phyloP scores from a whole-genome alignment of 2,797 vertebrate genomes.

The Coluber constrictor region DNA sequence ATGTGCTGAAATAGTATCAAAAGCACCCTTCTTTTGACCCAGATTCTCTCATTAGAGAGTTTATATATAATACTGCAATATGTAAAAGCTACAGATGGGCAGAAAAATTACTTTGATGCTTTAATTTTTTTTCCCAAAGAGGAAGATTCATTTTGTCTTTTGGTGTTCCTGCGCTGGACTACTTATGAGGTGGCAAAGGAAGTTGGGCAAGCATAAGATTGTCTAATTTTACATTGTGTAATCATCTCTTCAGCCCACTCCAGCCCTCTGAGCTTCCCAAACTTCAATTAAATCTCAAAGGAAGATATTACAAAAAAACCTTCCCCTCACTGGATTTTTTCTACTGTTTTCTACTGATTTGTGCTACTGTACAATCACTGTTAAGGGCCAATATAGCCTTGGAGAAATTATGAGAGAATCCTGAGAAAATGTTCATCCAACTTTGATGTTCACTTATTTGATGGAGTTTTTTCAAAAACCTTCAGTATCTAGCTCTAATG shows the following conservation, averaged over 20 bases:
- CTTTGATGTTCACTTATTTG: neutral
- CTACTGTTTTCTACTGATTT: too few relatives aligned
- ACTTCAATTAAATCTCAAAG: neutral
- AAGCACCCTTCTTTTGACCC: neutral
- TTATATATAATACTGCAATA: neutral
- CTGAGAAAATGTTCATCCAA: neutral
- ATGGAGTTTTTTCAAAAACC: neutral
- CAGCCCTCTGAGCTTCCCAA: neutral
- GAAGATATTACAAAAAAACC: neutral
- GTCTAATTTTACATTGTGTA: neutral
- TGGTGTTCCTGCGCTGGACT: neutral
- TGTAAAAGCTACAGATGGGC: neutral
- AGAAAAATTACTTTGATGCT: neutral
- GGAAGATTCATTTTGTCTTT: neutral
- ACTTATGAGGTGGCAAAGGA: neutral
- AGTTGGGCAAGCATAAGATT: neutral
- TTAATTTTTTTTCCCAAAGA: neutral
- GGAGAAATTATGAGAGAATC: neutral
- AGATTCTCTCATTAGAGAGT: neutral
- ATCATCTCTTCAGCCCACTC: neutral
- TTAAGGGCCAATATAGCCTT: neutral
- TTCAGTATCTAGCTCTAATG: neutral
- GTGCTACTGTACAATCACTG: neutral
- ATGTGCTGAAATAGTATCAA: neutral
- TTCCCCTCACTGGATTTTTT: neutral